Evolutionary conservation across 2,113 vertebrate species (phyloP), one percentile per base, ranked within the genome.

Genomic region (Cryptotis parvus): DNA sequence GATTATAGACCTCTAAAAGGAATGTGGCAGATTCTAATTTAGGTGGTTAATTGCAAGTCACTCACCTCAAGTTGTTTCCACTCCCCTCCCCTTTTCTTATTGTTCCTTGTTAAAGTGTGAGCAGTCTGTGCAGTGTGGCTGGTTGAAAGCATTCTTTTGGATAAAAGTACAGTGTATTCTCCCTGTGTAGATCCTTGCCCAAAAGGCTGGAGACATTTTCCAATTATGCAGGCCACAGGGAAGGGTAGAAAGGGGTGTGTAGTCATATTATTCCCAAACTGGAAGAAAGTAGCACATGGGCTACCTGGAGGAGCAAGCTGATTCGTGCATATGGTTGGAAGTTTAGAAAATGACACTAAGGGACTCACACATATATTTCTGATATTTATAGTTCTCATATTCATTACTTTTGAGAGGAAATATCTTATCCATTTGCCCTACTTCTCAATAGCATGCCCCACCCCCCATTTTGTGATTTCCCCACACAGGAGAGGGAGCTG

Each of bases 331-430:
- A 52, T 85, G 75, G 9, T 52, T 65, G 37, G 35, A 65, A 33
- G 63, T 88, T 88, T 83, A 77, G 29, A 41, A 58, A 37, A 43
- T 15, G 29, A 76, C 33, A 35, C 15, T 22, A 72, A 43, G 63
- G 52, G 35, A 73, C 35, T 75, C 33, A 79, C 12, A 35, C 85
- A 3, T 70, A 52, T 58, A 6, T 92, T 89, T 91, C 31, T 73
- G 22, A 58, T 39, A 4, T 1, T 29, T 9, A 31, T 65, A 29
- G 63, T 65, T 31, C 10, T 65, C 26, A 31, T 65, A 58, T 20
- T 65, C 63, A 65, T 74, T 90, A 45, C 24, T 41, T 37, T 6
- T n/a, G 26, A 95, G 83, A 87, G 75, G 78, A 52, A 37, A 29
- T 18, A 68, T 41, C 9, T 75, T 14, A 16, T 22, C 6, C 2